phyloP scores from a whole-genome alignment of 2,797 vertebrate species.

The Cirrhinus molitorella region DNA sequence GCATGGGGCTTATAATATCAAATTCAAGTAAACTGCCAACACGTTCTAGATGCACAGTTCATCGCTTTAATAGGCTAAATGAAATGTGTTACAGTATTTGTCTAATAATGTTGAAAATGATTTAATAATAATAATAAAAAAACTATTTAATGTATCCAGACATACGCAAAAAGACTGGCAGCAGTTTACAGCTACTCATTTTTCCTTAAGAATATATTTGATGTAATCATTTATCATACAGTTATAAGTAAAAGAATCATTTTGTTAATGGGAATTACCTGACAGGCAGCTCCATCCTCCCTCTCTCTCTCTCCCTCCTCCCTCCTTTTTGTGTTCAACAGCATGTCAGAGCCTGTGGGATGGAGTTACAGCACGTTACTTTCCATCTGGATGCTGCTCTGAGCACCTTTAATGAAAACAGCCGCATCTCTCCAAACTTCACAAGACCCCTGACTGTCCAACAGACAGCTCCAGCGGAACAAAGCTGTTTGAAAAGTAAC shows the following conservation, averaged over 20 bases:
- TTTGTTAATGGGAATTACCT: slow-evolving; percentile 2
- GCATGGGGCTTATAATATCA: not conserved
- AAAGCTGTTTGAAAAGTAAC: slow-evolving; percentile 26
- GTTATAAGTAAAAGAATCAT: not conserved
- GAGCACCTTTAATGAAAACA: slow-evolving; percentile 62
- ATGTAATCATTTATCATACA: not conserved
- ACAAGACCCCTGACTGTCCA: slow-evolving; percentile 36
- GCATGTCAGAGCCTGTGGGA: slow-evolving; percentile 69
- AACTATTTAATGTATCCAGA: too few species aligned
- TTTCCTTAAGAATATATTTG: not conserved
- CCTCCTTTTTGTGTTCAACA: slow-evolving; percentile 48
- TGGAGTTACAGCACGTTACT: slow-evolving; percentile 65
- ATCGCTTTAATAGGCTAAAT: too few species aligned
- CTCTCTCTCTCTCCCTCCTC: slow-evolving; percentile 28
- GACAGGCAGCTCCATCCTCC: not conserved
- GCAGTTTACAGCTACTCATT: too few species aligned
- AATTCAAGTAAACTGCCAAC: not conserved
- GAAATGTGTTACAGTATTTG: not conserved
- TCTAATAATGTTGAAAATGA: not conserved
- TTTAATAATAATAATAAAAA: too few species aligned
- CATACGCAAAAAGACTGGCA: too few species aligned
- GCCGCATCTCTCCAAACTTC: slow-evolving; percentile 57
- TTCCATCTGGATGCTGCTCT: slow-evolving; percentile 66
- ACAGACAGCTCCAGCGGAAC: slow-evolving; percentile 22
- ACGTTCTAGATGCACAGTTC: not conserved